Evolutionary conservation across 1,140 invertebrate species (phyloP), one percentile per base, ranked within the genome.

Genomic region (Drosophila parabipectinata): DNA sequence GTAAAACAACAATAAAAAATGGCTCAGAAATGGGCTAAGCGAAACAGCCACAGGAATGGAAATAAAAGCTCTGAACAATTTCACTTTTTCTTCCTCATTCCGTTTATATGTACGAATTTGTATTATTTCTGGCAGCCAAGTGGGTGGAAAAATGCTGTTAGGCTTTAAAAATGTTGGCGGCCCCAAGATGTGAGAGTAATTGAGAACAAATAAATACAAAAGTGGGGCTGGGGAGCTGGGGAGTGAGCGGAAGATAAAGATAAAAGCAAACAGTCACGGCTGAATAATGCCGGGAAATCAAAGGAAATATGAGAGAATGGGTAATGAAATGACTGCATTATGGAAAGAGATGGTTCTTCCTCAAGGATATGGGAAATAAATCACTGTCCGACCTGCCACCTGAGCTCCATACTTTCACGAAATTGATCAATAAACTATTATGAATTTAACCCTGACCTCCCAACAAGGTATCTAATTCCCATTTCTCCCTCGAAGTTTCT

Each of bases 1-100:
- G 52, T 74, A 74, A 57, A 67, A 44, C 72, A 87, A 81, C 78
- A 81, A 78, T 87, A 81, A 85, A 68, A 71, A 87, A 87, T 72
- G 67, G 68, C 55, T 61, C 71, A 74, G 64, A 75, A 85, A 72
- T 74, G 67, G 75, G 79, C 74, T 68, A 74, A 74, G 39, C 53
- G 60, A 66, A 75, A 66, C 47, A 64, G 68, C 67, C 69, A 87
- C 69, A 75, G 56, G 78, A 87, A 87, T 77, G 77, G 67, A 68
- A 79, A 79, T 69, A 85, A 74, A 79, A 74, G 64, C 69, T 18
- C 14, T 37, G 39, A 53, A 53, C 30, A 64, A 45, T 41, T 64
- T 73, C 51, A 18, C 50, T 62, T 79, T 82, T 72, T 84, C 61
- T 76, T 79, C 69, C 64, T 54, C 60, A 77, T 74, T 69, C 15